phyloP scores from a whole-genome alignment of 2,113 vertebrate species.

The Petromus typicus region DNA sequence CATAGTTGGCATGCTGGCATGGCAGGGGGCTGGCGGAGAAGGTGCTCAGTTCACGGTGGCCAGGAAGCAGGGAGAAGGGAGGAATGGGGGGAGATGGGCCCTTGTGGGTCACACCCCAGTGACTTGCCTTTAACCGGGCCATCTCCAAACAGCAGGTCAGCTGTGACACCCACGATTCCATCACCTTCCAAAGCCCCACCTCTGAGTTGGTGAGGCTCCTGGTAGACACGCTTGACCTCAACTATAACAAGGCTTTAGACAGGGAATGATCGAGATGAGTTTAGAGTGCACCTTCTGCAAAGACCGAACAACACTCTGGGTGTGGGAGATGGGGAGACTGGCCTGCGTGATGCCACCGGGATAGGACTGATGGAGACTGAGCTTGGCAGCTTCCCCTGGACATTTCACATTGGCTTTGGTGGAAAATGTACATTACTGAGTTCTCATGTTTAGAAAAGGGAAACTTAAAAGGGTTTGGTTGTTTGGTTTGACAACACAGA shows the following conservation, averaged over 20 bases:
- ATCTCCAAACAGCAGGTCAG: background rate
- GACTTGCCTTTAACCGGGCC: background rate
- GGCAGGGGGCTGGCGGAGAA: background rate
- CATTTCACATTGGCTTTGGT: background rate
- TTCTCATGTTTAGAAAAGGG: background rate
- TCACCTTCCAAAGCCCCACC: background rate
- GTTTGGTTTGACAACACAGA: slow-evolving; percentile 2
- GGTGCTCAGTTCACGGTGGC: background rate
- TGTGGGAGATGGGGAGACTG: background rate
- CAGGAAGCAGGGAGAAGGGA: background rate
- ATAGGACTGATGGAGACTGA: background rate
- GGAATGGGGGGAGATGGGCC: background rate
- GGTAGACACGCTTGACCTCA: background rate
- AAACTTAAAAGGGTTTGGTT: background rate
- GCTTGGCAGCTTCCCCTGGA: background rate
- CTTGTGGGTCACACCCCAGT: background rate
- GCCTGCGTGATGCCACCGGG: background rate
- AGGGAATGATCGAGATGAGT: background rate
- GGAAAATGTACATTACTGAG: slow-evolving; percentile 6
- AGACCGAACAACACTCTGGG: background rate
- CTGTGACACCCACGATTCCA: too few species aligned
- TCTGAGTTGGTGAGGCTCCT: background rate
- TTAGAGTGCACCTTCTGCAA: background rate
- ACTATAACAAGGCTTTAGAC: background rate
- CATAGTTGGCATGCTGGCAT: background rate